These are phyloP conservation scores for Paguma larvata DNA, from an alignment of 2,797 vertebrate species.

Conservation along the genomic window DNA sequence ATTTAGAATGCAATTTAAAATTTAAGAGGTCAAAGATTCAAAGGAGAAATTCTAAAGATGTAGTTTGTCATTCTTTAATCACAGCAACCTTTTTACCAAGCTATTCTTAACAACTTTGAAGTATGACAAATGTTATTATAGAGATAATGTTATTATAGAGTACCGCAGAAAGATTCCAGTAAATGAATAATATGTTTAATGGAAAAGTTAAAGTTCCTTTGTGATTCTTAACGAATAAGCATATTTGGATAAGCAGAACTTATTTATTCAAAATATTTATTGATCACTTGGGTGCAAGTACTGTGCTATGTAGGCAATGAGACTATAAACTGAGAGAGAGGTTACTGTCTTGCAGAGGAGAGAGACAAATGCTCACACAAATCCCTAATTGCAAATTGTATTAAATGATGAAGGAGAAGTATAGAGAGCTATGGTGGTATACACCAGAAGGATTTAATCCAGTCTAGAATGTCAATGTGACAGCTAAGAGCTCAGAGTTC, in stretches of 20 bases:
- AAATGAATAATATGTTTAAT: slow-evolving; percentile 8
- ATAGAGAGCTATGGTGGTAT: not conserved
- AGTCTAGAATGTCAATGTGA: not conserved
- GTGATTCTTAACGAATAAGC: slow-evolving; percentile 39
- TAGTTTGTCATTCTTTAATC: slow-evolving; percentile 31
- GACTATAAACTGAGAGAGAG: slow-evolving; percentile 15
- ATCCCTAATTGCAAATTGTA: not conserved
- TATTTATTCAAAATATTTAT: slow-evolving; percentile 57
- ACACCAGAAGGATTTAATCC: not conserved
- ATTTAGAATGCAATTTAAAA: slow-evolving; percentile 59
- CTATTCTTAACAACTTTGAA: slow-evolving; percentile 28
- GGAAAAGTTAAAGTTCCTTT: slow-evolving; percentile 26
- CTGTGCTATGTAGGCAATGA: not conserved
- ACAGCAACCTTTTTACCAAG: slow-evolving; percentile 29
- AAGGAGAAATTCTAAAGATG: not conserved
- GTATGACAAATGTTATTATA: slow-evolving; percentile 30
- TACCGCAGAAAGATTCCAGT: slow-evolving; percentile 8
- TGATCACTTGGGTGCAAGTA: not conserved
- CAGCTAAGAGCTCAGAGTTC: not conserved
- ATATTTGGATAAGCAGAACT: not conserved
- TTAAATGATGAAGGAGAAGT: not conserved
- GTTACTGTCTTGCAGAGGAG: not conserved
- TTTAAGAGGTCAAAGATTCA: not conserved
- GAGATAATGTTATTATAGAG: slow-evolving; percentile 12
- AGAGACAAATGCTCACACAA: slow-evolving; percentile 25